Evolutionary conservation across 2,888 invertebrate genomes (phyloP), one percentile per base, ranked within the genome.

Genomic region (Pyrochroa serraticornis): DNA sequence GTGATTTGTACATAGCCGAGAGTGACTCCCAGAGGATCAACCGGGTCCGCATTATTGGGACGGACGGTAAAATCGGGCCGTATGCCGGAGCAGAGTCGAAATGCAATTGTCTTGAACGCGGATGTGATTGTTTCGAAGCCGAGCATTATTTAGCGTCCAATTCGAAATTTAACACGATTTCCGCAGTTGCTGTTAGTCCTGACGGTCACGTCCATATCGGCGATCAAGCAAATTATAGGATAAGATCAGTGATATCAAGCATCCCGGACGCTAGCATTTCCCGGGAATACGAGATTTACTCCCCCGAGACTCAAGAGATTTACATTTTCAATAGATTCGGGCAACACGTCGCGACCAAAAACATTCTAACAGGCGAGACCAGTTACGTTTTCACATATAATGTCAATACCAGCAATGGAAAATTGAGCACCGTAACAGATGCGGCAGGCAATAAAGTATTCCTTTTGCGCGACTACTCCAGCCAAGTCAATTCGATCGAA

Each of bases 11-110:
- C 75, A 93, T 98, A 0, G 95, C 97, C 0, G 97, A 98, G 77
- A 95, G 95, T 71, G 97, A 97, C 78, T 93, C 95, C 0, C 95
- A 97, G 77, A 85, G 95, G 65, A 93, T 97, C 48, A 97, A 98
- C 78, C 84, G 97, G 45, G 89, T 95, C 0, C 82, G 97, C 10
- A 87, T 95, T 0, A 93, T 97, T 49, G 93, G 92, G 0, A 96
- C 96, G 0, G 96, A 96, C 77, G 96, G 97, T 0, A 91, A 93
- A 72, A 95, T 97, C 57, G 87, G 91, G 0, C 86, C 92, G n/a
- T 97, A 95, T 73, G 96, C 95, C 14, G 97, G 97, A 0, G 93
- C 93, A 0, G 95, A 96, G 77, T 93, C 93, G 0, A 93, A 93
- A 76, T 97, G 96, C 77, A 93, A 95, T 74, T 97, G 97, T 71